A percentile compares a stretch with the other conserved stretches of the same genome.
phyloP scores from a whole-genome alignment of 2,113 vertebrate species.

The Cavia aperea region DNA sequence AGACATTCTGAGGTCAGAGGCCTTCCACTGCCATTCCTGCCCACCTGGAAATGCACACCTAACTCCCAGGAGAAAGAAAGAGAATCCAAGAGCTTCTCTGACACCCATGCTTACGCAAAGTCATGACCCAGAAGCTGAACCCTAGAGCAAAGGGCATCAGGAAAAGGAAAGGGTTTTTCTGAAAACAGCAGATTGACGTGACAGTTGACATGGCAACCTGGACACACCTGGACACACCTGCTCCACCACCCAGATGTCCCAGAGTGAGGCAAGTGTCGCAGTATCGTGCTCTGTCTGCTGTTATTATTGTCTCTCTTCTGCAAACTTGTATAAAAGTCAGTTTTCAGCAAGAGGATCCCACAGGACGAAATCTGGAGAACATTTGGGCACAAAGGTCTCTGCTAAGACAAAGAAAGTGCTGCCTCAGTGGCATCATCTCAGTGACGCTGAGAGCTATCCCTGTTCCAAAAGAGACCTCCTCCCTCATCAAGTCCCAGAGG shows the following conservation, averaged over 20 bases:
- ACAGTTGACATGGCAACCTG: neutral
- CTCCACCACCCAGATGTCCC: neutral
- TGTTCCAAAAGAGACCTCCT: neutral
- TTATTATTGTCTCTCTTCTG: neutral
- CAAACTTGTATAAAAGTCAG: neutral
- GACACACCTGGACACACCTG: constrained; percentile 36
- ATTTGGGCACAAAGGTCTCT: neutral
- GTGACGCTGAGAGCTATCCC: neutral
- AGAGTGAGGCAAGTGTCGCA: neutral
- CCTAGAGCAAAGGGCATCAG: neutral
- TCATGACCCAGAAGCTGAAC: neutral
- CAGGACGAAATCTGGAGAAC: neutral
- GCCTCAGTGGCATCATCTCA: neutral
- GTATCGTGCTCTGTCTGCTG: neutral
- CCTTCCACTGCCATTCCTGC: neutral
- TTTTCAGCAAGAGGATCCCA: neutral
- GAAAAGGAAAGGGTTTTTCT: constrained; percentile 36
- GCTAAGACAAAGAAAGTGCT: rapidly evolving
- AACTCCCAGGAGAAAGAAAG: neutral
- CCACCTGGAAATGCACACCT: neutral
- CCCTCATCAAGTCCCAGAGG: neutral
- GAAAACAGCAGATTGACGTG: neutral
- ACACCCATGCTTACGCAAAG: neutral
- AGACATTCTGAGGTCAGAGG: neutral
- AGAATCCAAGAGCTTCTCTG: neutral